phyloP scores from a whole-genome alignment of 2,113 vertebrate genomes.

The Podarcis raffonei region DNA sequence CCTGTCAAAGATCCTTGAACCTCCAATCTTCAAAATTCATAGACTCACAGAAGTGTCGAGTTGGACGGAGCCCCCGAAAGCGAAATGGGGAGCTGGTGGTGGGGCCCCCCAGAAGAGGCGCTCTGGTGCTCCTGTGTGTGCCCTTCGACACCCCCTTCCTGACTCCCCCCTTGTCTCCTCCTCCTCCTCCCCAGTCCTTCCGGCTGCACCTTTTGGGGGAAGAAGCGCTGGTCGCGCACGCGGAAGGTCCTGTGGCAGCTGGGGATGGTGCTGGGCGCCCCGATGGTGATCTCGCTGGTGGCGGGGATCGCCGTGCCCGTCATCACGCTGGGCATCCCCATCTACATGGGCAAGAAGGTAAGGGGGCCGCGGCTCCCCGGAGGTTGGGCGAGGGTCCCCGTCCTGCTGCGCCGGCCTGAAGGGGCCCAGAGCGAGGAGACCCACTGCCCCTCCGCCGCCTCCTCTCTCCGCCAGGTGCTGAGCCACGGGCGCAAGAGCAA shows the following conservation, averaged over 20 bases:
- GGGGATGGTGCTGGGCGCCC: conserved; percentile 88
- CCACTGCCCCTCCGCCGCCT: no score
- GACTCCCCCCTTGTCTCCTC: background rate
- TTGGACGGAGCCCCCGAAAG: no score
- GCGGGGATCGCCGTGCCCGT: conserved; percentile 87
- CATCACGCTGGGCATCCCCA: conserved; percentile 87
- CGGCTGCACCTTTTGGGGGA: conserved; percentile 91
- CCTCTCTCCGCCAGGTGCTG: conserved; percentile 71
- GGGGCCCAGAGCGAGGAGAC: no score
- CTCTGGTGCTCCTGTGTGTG: background rate
- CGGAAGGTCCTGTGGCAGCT: conserved; percentile 89
- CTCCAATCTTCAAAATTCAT: no score
- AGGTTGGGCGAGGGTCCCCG: no score
- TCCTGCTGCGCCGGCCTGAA: background rate
- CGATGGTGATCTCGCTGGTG: conserved; percentile 86
- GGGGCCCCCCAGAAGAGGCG: no score
- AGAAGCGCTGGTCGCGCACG: conserved; percentile 88
- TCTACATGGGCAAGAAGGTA: conserved; percentile 90
- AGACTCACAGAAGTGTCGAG: no score
- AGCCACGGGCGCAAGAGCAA: conserved; percentile 88
- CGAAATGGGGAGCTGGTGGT: no score
- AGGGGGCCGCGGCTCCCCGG: background rate
- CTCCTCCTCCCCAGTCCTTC: conserved; percentile 76
- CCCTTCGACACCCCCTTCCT: background rate
- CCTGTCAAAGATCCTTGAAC: no score